Evolutionary conservation across 2,113 vertebrate species (phyloP).

Genomic region (Sarotherodon lohbergeri): DNA sequence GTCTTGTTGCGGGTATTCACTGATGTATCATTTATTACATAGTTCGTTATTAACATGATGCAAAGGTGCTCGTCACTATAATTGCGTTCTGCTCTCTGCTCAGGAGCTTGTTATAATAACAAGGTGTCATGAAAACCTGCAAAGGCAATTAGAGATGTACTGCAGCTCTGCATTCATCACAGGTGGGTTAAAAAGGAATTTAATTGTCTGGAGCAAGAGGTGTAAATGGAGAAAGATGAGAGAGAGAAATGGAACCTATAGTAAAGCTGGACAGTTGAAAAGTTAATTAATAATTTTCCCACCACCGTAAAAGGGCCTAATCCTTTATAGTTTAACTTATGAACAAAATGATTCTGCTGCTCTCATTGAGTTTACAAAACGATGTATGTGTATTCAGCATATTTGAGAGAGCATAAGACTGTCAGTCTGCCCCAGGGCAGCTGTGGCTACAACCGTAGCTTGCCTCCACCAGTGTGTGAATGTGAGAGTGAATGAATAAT

Average conservation of each 20-base stretch:
- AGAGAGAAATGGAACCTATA: neutral
- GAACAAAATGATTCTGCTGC: neutral
- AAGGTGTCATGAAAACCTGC: neutral
- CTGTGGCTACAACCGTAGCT: too few species aligned
- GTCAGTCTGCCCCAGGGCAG: too few species aligned
- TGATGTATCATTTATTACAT: constrained; percentile 2
- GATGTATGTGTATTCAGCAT: neutral
- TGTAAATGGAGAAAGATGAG: neutral
- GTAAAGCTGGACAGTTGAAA: neutral
- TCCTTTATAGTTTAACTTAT: neutral
- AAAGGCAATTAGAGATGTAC: constrained; percentile 30
- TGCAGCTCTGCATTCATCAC: neutral
- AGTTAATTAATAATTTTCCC: neutral
- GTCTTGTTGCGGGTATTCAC: neutral
- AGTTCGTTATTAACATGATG: neutral
- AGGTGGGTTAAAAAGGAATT: neutral
- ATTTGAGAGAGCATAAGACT: neutral
- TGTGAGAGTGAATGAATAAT: too few species aligned
- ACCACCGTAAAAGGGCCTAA: neutral
- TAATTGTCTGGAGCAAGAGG: neutral
- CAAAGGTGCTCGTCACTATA: neutral
- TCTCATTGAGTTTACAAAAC: neutral
- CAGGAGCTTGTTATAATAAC: neutral
- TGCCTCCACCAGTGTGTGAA: too few species aligned
- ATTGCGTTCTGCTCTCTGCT: neutral